Percentiles rank a stretch among this genome's conserved stretches.
These are phyloP conservation scores for Seira sanloemensis DNA, from an alignment of 2,888 invertebrate genomes.

Conservation along the genomic window DNA sequence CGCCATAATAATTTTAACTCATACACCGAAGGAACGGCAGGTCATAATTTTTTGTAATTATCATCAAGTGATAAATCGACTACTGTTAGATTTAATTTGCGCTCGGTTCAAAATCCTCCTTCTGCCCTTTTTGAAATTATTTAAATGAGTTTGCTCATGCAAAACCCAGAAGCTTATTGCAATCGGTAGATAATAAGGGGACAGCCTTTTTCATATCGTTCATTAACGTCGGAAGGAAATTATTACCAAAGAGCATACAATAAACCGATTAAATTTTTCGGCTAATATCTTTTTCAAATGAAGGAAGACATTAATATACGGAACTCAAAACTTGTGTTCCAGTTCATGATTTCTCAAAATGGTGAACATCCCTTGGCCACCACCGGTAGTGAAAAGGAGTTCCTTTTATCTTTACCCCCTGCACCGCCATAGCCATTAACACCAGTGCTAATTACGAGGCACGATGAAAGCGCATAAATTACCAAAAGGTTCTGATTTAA, in stretches of 20 bases:
- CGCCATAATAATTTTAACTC: too few species aligned
- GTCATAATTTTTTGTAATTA: too few species aligned
- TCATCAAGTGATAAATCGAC: too few species aligned
- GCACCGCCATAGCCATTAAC: background rate
- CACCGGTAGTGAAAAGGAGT: too few species aligned
- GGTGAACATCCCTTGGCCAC: constrained; percentile 26
- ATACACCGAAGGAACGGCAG: too few species aligned
- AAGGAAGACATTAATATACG: background rate
- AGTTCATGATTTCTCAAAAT: constrained; percentile 56
- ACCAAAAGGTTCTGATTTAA: constrained; percentile 29
- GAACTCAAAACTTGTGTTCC: constrained; percentile 35
- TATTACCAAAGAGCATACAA: background rate
- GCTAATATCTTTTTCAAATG: background rate
- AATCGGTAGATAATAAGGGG: too few species aligned
- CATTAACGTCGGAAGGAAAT: background rate
- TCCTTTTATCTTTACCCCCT: background rate
- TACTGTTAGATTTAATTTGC: too few species aligned
- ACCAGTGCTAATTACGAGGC: background rate
- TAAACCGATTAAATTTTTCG: background rate
- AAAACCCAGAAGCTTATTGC: too few species aligned
- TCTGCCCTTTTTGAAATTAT: too few species aligned
- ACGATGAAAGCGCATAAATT: background rate
- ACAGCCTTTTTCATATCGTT: too few species aligned
- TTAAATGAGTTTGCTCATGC: too few species aligned
- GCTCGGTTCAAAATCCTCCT: too few species aligned